Base-by-base conservation (phyloP, 2,888 invertebrate genomes). In the Notodonta dromedarius region DNA sequence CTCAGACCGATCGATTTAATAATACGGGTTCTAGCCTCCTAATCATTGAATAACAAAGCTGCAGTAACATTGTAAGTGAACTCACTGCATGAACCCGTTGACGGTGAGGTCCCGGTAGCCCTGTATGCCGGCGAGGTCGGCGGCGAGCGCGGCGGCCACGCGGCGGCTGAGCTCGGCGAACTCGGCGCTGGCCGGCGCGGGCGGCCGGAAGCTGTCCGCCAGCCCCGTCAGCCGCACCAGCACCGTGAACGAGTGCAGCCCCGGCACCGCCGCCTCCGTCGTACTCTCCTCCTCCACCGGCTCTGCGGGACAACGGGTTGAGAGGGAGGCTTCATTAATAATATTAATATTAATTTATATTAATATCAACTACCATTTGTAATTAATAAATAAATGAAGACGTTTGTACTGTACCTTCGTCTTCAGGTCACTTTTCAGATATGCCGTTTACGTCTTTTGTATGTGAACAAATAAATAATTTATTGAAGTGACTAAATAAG, bases 141-240 rank as follows among this genome's bases (percentile, higher is more conserved):
- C 63, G 2, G 74, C 71, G 0, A 91, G 39, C 32, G 64, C 81
- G 58, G 75, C 76, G 0, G 74, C 67, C 0, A 92, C 74, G 50
- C 96, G 92, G 50, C 95, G 94, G 9, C 96, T 95, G 42, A 98
- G 90, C 61, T 95, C 95, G 44, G 96, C 95, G 77, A 96, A 98
- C 74, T 97, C 97, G 13, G 94, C 86, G 16, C 95, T 95, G n/a
- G 96, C 97, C 0, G 94, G 92, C n/a, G 95, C 89, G 0, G 98
- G 98, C 0, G 96, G 94, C 60, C 94, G 94, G 91, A 96, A 98
- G 71, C 96, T 96, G 77, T 97, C 96, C 0, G 96, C 98, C 44
- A 97, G 87, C 46, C 96, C 96, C 39, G 96, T 95, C 61, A 98
- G 91, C 76, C 96, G 96, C 2, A 98, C 94, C 76, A 96, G 94